Evolutionary conservation across 37 sponge, comb jelly and placozoan genomes (phyloP).

Genomic region (Petrosia ficiformis): DNA sequence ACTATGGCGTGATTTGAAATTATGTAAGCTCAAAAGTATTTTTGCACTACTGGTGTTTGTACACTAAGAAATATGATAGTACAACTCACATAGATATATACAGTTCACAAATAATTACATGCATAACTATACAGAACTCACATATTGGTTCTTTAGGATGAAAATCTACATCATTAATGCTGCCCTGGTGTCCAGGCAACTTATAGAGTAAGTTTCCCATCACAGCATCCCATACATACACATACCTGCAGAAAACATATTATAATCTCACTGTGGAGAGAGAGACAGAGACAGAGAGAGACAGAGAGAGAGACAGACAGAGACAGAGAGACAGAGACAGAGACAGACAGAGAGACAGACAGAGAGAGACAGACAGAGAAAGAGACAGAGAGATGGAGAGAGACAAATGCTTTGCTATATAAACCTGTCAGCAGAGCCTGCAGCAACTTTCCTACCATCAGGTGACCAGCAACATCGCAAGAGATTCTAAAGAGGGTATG

Average conservation of each 20-base stretch:
- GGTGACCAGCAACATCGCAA: conserved; percentile 88
- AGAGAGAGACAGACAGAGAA: conserved; percentile 3
- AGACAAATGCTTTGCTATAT: not conserved
- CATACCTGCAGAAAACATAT: conserved; percentile 60
- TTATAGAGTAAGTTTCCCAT: conserved; percentile 76
- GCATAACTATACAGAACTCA: conserved; percentile 36
- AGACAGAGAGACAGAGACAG: not conserved
- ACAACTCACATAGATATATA: too few species aligned
- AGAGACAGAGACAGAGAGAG: not conserved
- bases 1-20: too few species aligned
- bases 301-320: not conserved
- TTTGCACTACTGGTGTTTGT: too few species aligned
- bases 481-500: conserved; percentile 62
- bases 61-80: too few species aligned
- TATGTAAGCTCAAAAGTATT: too few species aligned
- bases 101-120: too few species aligned
- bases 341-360: not conserved
- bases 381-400: not conserved
- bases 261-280: not conserved
- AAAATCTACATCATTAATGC: conserved; percentile 95
- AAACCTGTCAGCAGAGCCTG: conserved; percentile 95
- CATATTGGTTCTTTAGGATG: conserved; percentile 96
- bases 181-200: conserved; percentile 94
- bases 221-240: conserved; percentile 95
- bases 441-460: conserved; percentile 79